These are phyloP conservation scores for Cordilura impudica DNA, from an alignment of 2,888 invertebrate genomes.

Conservation along the genomic window DNA sequence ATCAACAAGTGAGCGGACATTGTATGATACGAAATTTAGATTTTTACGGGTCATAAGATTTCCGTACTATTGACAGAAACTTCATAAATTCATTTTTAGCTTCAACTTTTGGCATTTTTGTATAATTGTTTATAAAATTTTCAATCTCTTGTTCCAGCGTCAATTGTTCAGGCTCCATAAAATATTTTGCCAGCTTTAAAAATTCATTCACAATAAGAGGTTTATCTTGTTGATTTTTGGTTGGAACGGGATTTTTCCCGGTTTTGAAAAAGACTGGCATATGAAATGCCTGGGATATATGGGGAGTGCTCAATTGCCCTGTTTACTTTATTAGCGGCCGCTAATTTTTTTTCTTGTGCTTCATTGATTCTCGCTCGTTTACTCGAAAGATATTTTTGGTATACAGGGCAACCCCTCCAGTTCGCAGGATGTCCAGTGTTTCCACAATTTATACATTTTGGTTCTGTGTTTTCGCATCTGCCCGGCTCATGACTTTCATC, in stretches of 20 bases:
- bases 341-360: neutral
- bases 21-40: neutral
- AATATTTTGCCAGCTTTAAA: neutral
- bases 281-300: neutral
- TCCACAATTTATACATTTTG: neutral
- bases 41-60: neutral
- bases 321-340: neutral
- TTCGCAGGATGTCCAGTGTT: neutral
- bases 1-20: neutral
- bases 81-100: constrained; percentile 1
- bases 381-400: neutral
- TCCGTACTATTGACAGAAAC: neutral
- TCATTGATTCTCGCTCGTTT: neutral
- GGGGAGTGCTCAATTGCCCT: neutral
- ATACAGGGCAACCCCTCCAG: neutral
- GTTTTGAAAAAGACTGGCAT: neutral
- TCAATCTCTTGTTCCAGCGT: neutral
- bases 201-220: neutral
- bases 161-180: neutral
- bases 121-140: neutral
- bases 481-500: neutral
- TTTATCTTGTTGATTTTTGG: too few species aligned
- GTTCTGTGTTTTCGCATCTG: neutral
- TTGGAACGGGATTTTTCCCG: too few species aligned
- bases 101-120: neutral